Base-by-base conservation (phyloP, 1,140 invertebrate species). In the Bombyx mori region DNA sequence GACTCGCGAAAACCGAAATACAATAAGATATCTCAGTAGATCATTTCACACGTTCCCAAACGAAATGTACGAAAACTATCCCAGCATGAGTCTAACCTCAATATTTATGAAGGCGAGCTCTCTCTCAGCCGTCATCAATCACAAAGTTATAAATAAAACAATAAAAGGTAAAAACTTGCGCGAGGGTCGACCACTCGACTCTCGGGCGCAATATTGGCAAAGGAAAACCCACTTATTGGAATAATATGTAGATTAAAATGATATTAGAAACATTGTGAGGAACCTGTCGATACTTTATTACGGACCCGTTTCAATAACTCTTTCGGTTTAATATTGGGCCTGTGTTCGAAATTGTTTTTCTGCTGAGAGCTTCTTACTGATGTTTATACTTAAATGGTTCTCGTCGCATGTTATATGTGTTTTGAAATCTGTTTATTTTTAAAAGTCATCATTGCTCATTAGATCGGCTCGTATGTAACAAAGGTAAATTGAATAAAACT, bases 91-190 rank as follows among this genome's bases (percentile, higher is more conserved):
- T 73, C 69, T 57, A 54, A 62, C 60, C 75, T 79, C 79, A 86
- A 86, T 86, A 86, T 86, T 86, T 86, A 86, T 86, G 83, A 84
- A 86, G 76, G 71, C 52, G 78, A 83, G 61, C 79, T 79, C 69
- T 72, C 35, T 42, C 52, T 53, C 72, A 69, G 74, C 79, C 81
- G 70, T 83, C 83, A 86, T 86, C 83, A 86, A 86, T 86, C 83
- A 86, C 79, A 79, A 86, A 86, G 80, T 86, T 86, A 86, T 86
- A 86, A 86, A 86, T 86, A 86, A 84, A 86, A 84, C 80, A 86
- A 86, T 84, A 84, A 86, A 84, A 84, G 79, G 77, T 86, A 82
- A 79, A 78, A 84, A 77, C 72, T 83, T 75, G 72, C 69, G 59
- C 57, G 69, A 77, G 81, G 80, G 81, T 78, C 67, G 70, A 70